Evolutionary conservation across 1,140 invertebrate genomes (phyloP).

Genomic region (Panagrolaimus sp.): DNA sequence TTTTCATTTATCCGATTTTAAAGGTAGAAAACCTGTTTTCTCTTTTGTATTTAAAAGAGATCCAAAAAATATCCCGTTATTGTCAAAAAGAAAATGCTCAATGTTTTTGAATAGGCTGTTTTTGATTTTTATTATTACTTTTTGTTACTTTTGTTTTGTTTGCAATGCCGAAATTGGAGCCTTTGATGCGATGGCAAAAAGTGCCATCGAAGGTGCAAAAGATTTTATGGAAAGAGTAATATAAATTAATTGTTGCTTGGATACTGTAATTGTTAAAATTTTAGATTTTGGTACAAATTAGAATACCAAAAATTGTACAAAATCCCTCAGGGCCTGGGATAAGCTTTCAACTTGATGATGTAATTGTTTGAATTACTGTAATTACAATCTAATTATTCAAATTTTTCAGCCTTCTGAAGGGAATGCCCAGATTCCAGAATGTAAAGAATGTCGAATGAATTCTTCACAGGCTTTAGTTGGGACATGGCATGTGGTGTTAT

Average conservation of each 20-base stretch:
- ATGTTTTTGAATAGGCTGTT: no score
- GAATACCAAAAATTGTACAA: constrained; percentile 12
- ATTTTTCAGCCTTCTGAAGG: neutral
- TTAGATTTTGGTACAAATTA: constrained; percentile 1
- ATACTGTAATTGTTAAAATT: neutral
- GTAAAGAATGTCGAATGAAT: constrained; percentile 9
- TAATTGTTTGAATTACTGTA: neutral
- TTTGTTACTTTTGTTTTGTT: neutral
- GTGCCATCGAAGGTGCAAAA: neutral
- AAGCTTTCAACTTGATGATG: neutral
- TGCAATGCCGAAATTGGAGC: constrained; percentile 2
- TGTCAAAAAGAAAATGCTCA: no score
- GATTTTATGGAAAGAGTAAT: constrained; percentile 13
- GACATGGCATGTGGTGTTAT: neutral
- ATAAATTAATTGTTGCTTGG: neutral
- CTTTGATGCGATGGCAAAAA: neutral
- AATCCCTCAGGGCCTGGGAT: neutral
- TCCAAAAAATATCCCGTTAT: no score
- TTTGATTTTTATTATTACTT: neutral
- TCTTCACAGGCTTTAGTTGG: neutral
- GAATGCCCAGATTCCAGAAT: neutral
- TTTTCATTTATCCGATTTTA: no score
- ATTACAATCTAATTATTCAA: no score
- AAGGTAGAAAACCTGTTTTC: no score
- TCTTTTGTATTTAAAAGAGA: no score